Percentiles rank a stretch among this genome's conserved stretches.
Evolutionary conservation across 2,113 vertebrate species (phyloP).

Genomic region (Aspidoscelis tigris): DNA sequence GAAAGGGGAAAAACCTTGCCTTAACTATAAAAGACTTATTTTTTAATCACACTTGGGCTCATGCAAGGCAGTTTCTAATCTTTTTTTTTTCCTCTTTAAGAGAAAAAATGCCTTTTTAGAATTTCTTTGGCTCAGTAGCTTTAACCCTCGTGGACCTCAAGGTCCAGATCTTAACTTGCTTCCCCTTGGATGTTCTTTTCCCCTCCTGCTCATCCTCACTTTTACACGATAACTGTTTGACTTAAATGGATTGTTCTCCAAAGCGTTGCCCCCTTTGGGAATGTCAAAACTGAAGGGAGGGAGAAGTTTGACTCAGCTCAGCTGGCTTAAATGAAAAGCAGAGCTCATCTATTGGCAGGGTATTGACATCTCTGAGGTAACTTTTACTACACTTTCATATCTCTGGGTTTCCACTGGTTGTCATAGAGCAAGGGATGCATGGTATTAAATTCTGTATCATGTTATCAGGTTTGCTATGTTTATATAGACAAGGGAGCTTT

Average conservation of each 20-base stretch:
- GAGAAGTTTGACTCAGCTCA: constrained; percentile 64
- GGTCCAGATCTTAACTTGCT: constrained; percentile 74
- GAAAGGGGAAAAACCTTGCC: constrained; percentile 67
- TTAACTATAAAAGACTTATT: constrained; percentile 82
- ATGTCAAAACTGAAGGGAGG: constrained; percentile 70
- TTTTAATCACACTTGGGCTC: constrained; percentile 84
- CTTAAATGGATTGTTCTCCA: constrained; percentile 70
- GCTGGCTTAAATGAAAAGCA: constrained; percentile 66
- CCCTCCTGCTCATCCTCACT: constrained; percentile 60
- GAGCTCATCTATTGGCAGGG: constrained; percentile 60
- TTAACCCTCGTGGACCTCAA: constrained; percentile 58
- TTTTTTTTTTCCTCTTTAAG: constrained; percentile 57
- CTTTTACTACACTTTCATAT: constrained; percentile 43
- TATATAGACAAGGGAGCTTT: constrained; percentile 62
- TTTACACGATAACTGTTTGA: constrained; percentile 70
- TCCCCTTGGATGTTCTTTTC: constrained; percentile 74
- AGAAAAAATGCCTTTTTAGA: constrained; percentile 74
- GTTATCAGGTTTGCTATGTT: constrained; percentile 58
- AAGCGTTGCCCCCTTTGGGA: constrained; percentile 68
- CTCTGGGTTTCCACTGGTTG: constrained; percentile 49
- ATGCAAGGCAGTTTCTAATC: constrained; percentile 81
- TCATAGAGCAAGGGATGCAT: constrained; percentile 43
- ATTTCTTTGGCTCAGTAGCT: constrained; percentile 77
- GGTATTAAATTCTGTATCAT: constrained; percentile 63
- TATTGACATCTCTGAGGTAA: constrained; percentile 63